Base-by-base conservation (phyloP, 2,888 invertebrate species). In the Zygogramma bicolorata region DNA sequence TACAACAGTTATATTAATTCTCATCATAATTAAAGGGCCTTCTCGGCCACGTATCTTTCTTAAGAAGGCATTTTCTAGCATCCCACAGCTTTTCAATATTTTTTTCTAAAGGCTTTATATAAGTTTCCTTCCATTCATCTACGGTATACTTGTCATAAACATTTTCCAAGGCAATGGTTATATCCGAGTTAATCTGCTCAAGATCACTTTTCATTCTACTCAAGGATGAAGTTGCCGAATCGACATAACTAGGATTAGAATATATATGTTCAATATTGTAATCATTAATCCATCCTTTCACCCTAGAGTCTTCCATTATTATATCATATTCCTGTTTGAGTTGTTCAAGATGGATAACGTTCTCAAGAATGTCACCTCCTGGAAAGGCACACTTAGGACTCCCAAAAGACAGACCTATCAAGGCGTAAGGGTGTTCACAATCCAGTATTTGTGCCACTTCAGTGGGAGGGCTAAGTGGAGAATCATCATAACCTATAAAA, bases 181-280 rank as follows among this genome's bases (percentile, higher is more conserved):
- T 88, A 62, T 89, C 88, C 0, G 88, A 86, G 68, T 90, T 88
- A 31, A 89, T 85, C 1, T 88, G 86, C 78, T 88, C 84, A 10
- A 88, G 82, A 34, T 89, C 87, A 63, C 88, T 76, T 84, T 90
- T 87, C 73, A 92, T 85, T 80, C 89, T 85, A 67, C 89, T 85
- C 73, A 90, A 87, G 66, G 89, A 88, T 34, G 82, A 84, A 68
- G 89, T 89, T 38, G 90, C 84, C 58, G 91, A 89, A 68, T 90
- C 90, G 1, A 93, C 88, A 61, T 92, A 89, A 49, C 89, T 82
- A 0, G 92, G 91, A 76, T 91, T 92, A 38, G 92, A 90, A 84
- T 91, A 93, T 78, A 90, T 89, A 80, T 91, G 89, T 13, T 89
- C 85, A n/a, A 92, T 87, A 83, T 93, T 92, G 83, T 92, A 93